These are phyloP conservation scores for Scortum barcoo DNA, from an alignment of 2,113 vertebrate genomes.

Conservation along the genomic window DNA sequence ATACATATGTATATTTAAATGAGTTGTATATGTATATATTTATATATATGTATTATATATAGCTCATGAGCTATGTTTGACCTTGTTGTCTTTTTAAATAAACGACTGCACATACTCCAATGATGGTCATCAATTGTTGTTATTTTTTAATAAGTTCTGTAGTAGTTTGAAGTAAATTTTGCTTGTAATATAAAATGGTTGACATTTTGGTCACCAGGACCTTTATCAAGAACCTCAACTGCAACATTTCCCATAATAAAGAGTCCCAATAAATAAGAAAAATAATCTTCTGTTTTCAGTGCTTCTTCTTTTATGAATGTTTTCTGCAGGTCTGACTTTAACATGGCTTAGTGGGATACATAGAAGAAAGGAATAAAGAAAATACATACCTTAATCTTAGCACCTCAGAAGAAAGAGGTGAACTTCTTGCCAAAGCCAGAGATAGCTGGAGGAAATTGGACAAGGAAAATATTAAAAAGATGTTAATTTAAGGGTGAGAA, in stretches of 20 bases:
- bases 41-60: too few species aligned
- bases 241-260: background rate
- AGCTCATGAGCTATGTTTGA: too few species aligned
- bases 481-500: background rate
- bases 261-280: background rate
- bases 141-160: too few species aligned
- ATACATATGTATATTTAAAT: too few species aligned
- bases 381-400: constrained; percentile 82
- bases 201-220: too few species aligned
- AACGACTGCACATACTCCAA: too few species aligned
- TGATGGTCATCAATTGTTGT: too few species aligned
- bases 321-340: background rate
- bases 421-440: constrained; percentile 99
- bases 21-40: too few species aligned
- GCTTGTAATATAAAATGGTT: too few species aligned
- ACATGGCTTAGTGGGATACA: background rate
- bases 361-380: background rate
- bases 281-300: background rate
- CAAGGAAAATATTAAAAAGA: constrained; percentile 27
- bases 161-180: too few species aligned
- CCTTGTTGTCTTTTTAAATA: too few species aligned
- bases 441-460: constrained; percentile 85
- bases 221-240: background rate
- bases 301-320: background rate
- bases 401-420: constrained; percentile 96